Evolutionary conservation across 92 coral and sea anemone genomes (phyloP).

Genomic region (Porites divaricata): DNA sequence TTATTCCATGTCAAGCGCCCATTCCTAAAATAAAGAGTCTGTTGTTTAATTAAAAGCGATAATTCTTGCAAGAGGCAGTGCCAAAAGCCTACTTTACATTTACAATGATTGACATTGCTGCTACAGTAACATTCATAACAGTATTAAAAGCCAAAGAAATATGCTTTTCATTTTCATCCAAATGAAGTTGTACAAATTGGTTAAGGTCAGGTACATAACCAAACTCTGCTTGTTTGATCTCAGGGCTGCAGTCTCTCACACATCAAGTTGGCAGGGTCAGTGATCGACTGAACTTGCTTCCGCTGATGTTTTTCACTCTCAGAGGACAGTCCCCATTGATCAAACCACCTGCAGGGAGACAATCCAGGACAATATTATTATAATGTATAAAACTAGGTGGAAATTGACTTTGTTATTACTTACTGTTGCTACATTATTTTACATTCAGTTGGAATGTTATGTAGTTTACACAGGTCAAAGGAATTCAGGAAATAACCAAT

Average conservation of each 20-base stretch:
- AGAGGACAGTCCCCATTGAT: conserved; percentile 42
- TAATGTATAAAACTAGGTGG: background rate
- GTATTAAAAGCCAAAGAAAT: background rate
- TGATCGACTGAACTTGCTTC: background rate
- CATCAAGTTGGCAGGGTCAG: conserved; percentile 31
- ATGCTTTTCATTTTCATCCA: conserved; percentile 24
- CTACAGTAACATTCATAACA: no score
- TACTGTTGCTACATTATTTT: no score
- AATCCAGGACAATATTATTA: no score
- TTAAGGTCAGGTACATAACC: conserved; percentile 43
- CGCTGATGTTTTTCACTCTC: background rate
- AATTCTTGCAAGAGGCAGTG: background rate
- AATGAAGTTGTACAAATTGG: conserved; percentile 37
- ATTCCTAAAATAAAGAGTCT: background rate
- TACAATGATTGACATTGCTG: no score
- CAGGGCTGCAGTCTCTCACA: conserved; percentile 31
- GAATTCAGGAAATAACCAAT: conserved; percentile 2
- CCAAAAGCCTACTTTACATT: no score
- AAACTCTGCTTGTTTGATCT: conserved; percentile 32
- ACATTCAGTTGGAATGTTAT: background rate
- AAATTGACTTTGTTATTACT: background rate
- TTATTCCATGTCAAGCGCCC: no score
- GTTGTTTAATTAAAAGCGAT: conserved; percentile 10
- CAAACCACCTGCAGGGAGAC: conserved; percentile 38
- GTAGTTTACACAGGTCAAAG: background rate